phyloP scores from a whole-genome alignment of 23 tunicate species.

The Trididemnum nubilum region DNA sequence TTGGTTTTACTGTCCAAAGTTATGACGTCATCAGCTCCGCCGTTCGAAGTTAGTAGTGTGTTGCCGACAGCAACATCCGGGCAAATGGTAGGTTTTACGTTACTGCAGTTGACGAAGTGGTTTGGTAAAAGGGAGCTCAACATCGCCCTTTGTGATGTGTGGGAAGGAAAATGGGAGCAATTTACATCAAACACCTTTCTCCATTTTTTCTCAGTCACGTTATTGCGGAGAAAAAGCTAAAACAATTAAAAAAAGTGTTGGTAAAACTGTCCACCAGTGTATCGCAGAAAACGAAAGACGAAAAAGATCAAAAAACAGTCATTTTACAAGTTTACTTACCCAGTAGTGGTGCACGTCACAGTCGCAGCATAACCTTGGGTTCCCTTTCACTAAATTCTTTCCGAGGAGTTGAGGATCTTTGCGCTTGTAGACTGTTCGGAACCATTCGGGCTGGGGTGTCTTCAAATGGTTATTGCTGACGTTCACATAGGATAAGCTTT shows the following conservation, averaged over 20 bases:
- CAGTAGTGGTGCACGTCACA: background rate
- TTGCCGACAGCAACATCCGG: no score
- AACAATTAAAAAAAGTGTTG: background rate
- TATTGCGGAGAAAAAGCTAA: constrained; percentile 6
- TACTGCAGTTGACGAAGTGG: no score
- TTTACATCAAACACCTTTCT: background rate
- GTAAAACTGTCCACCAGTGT: no score
- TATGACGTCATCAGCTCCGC: background rate
- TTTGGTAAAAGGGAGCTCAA: no score
- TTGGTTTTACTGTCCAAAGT: no score
- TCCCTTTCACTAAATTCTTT: background rate
- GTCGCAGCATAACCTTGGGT: background rate
- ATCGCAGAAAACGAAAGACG: background rate
- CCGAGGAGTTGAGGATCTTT: background rate
- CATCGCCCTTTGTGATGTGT: no score
- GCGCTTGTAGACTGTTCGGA: background rate
- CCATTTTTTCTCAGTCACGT: background rate
- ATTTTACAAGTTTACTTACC: background rate
- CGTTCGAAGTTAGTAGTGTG: no score
- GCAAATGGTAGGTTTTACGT: no score
- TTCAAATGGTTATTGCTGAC: background rate
- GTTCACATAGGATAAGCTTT: background rate
- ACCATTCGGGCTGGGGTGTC: constrained; percentile 1
- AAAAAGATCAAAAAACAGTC: background rate
- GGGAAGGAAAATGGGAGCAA: background rate